Base-by-base conservation (phyloP, 2,797 vertebrate genomes). In the Dicrostonyx torquatus region DNA sequence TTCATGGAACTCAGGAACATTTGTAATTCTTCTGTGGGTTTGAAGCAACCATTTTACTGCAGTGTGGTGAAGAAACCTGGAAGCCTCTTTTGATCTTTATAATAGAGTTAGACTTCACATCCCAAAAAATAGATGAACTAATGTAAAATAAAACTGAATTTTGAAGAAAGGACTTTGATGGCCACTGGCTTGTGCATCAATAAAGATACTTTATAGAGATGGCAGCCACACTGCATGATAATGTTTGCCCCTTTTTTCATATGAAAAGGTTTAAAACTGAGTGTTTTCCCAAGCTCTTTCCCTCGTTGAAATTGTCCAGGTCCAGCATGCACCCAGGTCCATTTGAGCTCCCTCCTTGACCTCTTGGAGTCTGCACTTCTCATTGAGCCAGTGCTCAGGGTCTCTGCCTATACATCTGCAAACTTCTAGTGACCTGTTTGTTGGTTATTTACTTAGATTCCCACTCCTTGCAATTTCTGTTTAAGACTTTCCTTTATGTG, bases 101-200 rank as follows among this genome's bases (percentile, higher is more conserved):
- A 93, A 43, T 34, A 89, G n/a, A 60, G 18, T 43, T 50, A n/a
- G 34, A 66, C 62, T 66, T 87, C 6, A 29, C 43, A 76, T 31
- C 70, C 18, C 55, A 43, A 75, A 58, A 94, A 91, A 73, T 5
- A 72, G n/a, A 78, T 17, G 31, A 66, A 89, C 84, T 68, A 82
- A 95, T 80, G 29, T 50, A 72, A 89, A 93, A 50, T 66, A 82
- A 66, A 92, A 87, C n/a, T 48, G 18, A 18, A 6, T 77, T 93
- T 83, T 43, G 53, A 70, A 43, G 37, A 89, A 91, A 90, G 14
- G n/a, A 45, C 66, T 90, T 82, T 37, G 34, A 13, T 31, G 37
- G 20, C 60, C 55, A 73, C 37, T 43, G 7, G 64, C 87, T 75
- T 90, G 92, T 20, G 18, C 7, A 64, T 68, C 55, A 55, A 18